These are phyloP conservation scores for Scotopteryx bipunctaria DNA, from an alignment of 2,888 invertebrate genomes.

Conservation along the genomic window DNA sequence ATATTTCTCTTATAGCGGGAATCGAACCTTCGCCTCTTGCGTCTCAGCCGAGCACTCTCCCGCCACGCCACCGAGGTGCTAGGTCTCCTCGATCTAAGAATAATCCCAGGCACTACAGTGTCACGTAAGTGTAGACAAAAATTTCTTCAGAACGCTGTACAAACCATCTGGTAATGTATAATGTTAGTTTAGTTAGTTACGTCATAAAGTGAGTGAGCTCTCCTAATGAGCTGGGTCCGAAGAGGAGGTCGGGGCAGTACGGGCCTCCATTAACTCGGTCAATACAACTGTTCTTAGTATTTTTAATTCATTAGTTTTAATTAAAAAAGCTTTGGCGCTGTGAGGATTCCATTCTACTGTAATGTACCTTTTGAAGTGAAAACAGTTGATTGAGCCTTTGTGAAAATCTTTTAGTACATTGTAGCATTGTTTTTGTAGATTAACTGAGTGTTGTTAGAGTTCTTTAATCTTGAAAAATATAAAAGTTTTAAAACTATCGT, in stretches of 20 bases:
- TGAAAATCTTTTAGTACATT: conserved; percentile 1
- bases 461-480: no score
- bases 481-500: no score
- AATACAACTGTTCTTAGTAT: conserved; percentile 36
- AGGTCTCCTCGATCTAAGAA: no score
- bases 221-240: conserved; percentile 13
- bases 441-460: neutral
- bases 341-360: conserved; percentile 21
- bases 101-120: no score
- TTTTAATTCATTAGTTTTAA: conserved; percentile 40
- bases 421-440: conserved; percentile 4
- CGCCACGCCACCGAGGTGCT: no score
- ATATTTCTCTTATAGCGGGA: no score
- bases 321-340: conserved; percentile 33
- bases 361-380: conserved; percentile 25
- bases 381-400: conserved; percentile 24
- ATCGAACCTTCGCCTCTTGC: no score
- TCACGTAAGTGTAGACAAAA: no score
- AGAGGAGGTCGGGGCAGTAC: conserved; percentile 23
- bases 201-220: neutral
- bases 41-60: no score
- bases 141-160: no score
- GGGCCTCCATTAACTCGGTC: conserved; percentile 40
- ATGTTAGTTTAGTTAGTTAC: no score
- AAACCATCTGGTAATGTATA: no score